Base-by-base conservation (phyloP, 2,888 invertebrate genomes). In the Drosophila meridiana region DNA sequence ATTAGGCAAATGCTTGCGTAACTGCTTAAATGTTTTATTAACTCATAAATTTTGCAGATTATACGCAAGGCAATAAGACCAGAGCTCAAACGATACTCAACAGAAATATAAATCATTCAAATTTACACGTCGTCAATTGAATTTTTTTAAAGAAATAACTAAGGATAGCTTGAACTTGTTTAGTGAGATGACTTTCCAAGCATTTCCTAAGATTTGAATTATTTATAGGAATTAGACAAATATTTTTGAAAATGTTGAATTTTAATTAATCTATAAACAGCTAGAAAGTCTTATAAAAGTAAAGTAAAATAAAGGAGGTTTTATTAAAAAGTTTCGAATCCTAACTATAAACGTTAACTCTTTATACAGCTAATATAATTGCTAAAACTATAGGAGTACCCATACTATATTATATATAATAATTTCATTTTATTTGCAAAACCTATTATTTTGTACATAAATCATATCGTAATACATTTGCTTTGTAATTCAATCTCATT, bases 11-110 rank as follows among this genome's bases (percentile, higher is more conserved):
- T 65, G 42, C 62, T 20, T 38, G 20, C 26, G 36, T 28, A 43
- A 58, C 50, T 50, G 57, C 69, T 32, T 57, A 43, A 68, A 43
- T 38, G 30, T 47, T 65, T 63, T 50, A 42, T 38, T 20, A 67
- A 48, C 48, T 48, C 56, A 20, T 40, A 40, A 48, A 67, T 40
- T 40, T 14, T 7, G 3, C 26, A 55, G 14, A 26, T 20, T 14
- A 30, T 30, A 5, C 28, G 0, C 40, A 28, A 3, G 2, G 26
- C 14, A 55, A 52, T 20, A 34, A 52, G 20, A 52, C 6, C 20
- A 2, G 20, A 6, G 20, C 20, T 11, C 40, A 13, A 26, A 34
- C 13, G 20, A 2, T 7, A 55, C 6, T 14, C 28, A n/a, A 30
- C n/a, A 30, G 9, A 14, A 38, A 43, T n/a, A n/a, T 20, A 30